Conservation (phyloP, 2,797 vertebrate genomes). For the Enteromius afrohamiltoni region DNA sequence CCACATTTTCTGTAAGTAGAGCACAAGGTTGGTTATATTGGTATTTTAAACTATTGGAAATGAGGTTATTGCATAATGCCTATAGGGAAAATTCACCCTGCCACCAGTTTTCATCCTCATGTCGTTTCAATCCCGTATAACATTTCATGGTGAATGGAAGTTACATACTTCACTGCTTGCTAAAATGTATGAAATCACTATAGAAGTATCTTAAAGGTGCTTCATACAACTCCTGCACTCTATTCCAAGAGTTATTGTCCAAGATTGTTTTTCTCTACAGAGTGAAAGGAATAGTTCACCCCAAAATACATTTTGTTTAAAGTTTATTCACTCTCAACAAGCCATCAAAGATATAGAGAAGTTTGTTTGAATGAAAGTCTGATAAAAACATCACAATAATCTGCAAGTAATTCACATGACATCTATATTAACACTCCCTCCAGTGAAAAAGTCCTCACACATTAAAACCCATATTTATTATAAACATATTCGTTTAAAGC, state of each 20-base stretch:
- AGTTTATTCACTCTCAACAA: not conserved
- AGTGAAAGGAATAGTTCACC: not conserved
- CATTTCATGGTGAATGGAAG: not conserved
- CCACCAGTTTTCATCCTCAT: not conserved
- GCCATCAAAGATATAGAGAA: not conserved
- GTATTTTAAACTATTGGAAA: constrained; percentile 6
- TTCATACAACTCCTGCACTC: not conserved
- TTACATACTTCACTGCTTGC: not conserved
- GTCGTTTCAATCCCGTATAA: not conserved
- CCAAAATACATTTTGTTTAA: not conserved
- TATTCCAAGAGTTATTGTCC: not conserved
- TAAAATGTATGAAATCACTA: not conserved
- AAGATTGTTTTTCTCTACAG: not conserved
- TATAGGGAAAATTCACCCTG: not conserved
- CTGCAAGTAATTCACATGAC: not conserved
- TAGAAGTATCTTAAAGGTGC: not conserved
- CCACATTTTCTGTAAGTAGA: not conserved
- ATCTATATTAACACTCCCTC: not conserved
- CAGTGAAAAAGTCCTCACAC: not conserved
- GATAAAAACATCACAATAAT: not conserved
- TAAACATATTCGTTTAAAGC: not conserved
- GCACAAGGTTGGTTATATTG: not conserved
- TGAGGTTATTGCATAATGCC: not conserved
- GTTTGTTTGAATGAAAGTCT: not conserved
- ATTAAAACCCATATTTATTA: not conserved